phyloP scores from a whole-genome alignment of 1,140 invertebrate genomes.

The Maconellicoccus hirsutus region DNA sequence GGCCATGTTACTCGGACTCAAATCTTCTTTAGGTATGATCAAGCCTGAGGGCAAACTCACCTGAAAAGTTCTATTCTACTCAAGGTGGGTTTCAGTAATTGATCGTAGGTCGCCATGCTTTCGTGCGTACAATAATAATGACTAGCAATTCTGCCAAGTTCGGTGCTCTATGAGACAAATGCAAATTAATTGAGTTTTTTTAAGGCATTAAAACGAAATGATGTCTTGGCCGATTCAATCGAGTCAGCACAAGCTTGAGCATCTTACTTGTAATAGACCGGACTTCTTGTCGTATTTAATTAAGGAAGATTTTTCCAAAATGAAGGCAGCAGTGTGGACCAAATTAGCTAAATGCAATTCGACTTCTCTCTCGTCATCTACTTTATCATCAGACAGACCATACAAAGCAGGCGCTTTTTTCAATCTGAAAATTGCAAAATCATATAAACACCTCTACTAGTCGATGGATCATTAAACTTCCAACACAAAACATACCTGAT shows the following conservation, averaged over 20 bases:
- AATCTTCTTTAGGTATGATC: no score
- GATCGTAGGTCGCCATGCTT: conserved; percentile 94
- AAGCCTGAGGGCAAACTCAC: conserved; percentile 25
- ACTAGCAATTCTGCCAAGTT: conserved; percentile 92
- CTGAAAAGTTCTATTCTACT: conserved; percentile 93
- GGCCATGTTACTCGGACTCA: not conserved
- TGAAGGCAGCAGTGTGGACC: conserved; percentile 88
- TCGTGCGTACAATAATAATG: conserved; percentile 98
- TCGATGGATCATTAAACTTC: not conserved
- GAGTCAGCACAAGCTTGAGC: not conserved
- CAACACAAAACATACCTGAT: conserved; percentile 39
- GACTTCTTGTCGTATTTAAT: conserved; percentile 93
- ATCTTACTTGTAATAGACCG: conserved; percentile 76
- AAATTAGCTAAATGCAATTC: conserved; percentile 88
- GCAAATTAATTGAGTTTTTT: no score
- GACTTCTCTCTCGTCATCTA: conserved; percentile 67
- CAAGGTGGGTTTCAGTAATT: conserved; percentile 88
- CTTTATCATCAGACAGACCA: conserved; percentile 68
- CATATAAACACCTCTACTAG: not conserved
- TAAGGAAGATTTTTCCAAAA: conserved; percentile 81
- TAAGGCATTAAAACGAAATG: no score
- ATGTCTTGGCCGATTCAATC: no score
- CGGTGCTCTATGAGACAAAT: conserved; percentile 56
- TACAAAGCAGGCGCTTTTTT: conserved; percentile 75
- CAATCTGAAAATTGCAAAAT: conserved; percentile 44